Conservation (phyloP, 2,113 vertebrate species). For the Urocitellus parryii region DNA sequence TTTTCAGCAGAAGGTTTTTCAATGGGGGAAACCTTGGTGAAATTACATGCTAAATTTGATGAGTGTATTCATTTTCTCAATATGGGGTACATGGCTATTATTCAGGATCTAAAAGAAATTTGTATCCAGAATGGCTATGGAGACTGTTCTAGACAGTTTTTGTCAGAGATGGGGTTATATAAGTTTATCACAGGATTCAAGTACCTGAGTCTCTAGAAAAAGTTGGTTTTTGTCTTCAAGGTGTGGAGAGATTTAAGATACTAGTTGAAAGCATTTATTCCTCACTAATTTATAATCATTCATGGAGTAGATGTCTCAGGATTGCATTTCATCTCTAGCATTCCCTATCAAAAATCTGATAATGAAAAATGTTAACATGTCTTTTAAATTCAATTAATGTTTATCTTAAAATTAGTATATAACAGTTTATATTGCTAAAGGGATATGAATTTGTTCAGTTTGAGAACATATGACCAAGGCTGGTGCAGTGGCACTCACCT, state of each 20-base stretch:
- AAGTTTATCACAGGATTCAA: slow-evolving; percentile 5
- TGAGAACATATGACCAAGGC: not conserved
- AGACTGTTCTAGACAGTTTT: slow-evolving; percentile 1
- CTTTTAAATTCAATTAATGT: not conserved
- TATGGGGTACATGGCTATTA: not conserved
- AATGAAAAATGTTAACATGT: slow-evolving; percentile 20
- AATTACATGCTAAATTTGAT: not conserved
- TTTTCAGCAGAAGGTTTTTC: slow-evolving; percentile 7
- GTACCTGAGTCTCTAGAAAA: not conserved
- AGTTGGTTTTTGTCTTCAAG: not conserved
- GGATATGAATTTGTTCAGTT: slow-evolving; percentile 27
- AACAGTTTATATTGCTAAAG: not conserved
- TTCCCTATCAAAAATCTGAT: not conserved
- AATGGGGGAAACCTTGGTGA: not conserved
- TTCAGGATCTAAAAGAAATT: slow-evolving; percentile 55
- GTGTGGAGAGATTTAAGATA: not conserved
- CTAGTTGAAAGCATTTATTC: slow-evolving; percentile 33
- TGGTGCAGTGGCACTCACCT: too few relatives aligned
- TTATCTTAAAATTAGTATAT: slow-evolving; percentile 1
- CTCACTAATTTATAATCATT: not conserved
- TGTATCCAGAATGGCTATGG: not conserved
- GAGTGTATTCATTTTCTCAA: slow-evolving; percentile 3
- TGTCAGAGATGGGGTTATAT: not conserved
- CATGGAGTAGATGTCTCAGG: not conserved
- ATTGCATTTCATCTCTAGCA: not conserved